Base-by-base conservation (phyloP, 2,113 vertebrate species). In the Verasper variegatus region DNA sequence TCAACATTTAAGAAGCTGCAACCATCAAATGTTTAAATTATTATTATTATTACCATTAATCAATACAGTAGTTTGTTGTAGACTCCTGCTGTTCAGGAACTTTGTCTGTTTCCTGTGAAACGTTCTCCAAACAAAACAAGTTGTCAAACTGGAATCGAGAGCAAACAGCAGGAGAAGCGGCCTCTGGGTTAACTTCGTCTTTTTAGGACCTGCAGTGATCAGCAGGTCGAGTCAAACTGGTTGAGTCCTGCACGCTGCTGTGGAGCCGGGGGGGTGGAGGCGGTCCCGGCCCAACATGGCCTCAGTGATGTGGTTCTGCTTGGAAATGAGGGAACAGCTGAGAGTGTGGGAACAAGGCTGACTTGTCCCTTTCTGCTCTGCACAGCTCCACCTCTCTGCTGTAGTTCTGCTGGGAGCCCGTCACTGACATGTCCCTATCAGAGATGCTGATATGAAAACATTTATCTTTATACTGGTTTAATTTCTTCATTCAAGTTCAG, bases 261-360 rank as follows among this genome's bases (percentile, higher is more conserved):
- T 47, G 27, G 35, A 31, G 17, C 72, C 74, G 60, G 42, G 37
- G 54, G 6, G 49, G 3, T 0, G 18, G 78, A 74, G 73, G 61
- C 54, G 74, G 68, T 26, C 17, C 49, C 5, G 67, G 71, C 62
- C 58, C 61, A 57, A 13, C 31, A 12, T 70, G 69, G 75, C 67
- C 47, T 63, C 55, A n/a, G 9, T 71, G 81, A 83, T 82, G 85
- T 83, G 83, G 78, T 83, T 76, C 37, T 78, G 82, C 59, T 62
- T 52, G 54, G 72, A 76, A 64, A 71, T 37, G 51, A 71, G 21
- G 6, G 31, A 31, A 31, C 31, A 31, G 24, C 54, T 60, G 61
- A 74, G 73, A 54, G 77, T 80, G 79, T 77, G 84, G 73, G 83
- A 88, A 82, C 80, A 78, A 81, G 80, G 74, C 75, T 80, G 76